These are phyloP conservation scores for Diabrotica balteata DNA, from an alignment of 2,888 invertebrate genomes.

Conservation along the genomic window DNA sequence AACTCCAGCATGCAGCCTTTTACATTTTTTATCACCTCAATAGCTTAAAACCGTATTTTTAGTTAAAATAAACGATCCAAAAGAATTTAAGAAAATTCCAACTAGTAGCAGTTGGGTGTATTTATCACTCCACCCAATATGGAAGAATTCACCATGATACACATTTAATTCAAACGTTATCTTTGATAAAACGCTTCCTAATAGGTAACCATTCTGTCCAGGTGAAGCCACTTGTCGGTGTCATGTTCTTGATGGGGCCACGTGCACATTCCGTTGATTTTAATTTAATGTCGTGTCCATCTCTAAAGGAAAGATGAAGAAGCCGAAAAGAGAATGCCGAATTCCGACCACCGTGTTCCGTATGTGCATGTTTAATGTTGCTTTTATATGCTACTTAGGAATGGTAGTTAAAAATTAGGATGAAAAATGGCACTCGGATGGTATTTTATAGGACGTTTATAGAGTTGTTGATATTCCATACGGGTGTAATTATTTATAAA, in stretches of 20 bases:
- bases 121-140: conserved; percentile 13
- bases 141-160: conserved; percentile 5
- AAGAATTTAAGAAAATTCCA: background rate
- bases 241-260: conserved; percentile 40
- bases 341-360: conserved; percentile 32
- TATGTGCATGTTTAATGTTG: conserved; percentile 3
- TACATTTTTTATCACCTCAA: background rate
- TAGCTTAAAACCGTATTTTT: too few relatives aligned
- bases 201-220: conserved; percentile 25
- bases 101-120: conserved; percentile 2
- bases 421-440: background rate
- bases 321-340: conserved; percentile 22
- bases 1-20: background rate
- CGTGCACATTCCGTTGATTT: conserved; percentile 37
- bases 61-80: too few relatives aligned
- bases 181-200: conserved; percentile 28
- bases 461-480: too few relatives aligned
- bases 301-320: conserved; percentile 25
- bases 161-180: conserved; percentile 27
- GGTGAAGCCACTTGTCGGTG: conserved; percentile 36
- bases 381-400: conserved; percentile 18
- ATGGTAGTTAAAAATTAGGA: conserved; percentile 17
- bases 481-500: too few relatives aligned
- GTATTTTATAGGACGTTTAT: conserved; percentile 8
- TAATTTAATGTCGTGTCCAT: conserved; percentile 36